Percentiles rank a stretch among this genome's conserved stretches.
Conservation (phyloP, 2,113 vertebrate species). For the Dissostichus mawsoni region DNA sequence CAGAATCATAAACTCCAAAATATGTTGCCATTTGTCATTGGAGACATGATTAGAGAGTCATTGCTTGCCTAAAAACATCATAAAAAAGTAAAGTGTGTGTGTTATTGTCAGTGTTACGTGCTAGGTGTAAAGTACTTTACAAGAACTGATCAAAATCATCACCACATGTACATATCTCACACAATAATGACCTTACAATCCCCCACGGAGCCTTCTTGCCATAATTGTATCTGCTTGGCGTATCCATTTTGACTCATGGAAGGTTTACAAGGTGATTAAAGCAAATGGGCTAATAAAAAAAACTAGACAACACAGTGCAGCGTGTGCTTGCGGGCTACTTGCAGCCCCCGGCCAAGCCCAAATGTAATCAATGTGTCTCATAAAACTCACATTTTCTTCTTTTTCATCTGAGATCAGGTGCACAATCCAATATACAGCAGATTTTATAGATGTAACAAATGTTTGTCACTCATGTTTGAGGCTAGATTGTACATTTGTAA, state of each 20-base stretch:
- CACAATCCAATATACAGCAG: constrained; percentile 53
- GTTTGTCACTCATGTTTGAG: constrained; percentile 52
- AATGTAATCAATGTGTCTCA: constrained; percentile 78
- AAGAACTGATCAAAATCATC: constrained; percentile 38
- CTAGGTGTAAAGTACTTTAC: background rate
- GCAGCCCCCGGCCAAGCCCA: constrained; percentile 64
- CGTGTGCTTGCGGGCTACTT: constrained; percentile 56
- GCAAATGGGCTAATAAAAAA: constrained; percentile 79
- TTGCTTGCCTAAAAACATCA: constrained; percentile 18
- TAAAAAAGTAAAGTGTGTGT: background rate
- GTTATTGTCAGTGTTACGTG: constrained; percentile 18
- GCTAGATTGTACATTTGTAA: constrained; percentile 71
- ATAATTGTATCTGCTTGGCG: constrained; percentile 64
- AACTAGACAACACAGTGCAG: constrained; percentile 57
- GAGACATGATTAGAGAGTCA: constrained; percentile 6
- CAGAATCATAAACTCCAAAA: constrained; percentile 40
- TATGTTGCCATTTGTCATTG: constrained; percentile 21
- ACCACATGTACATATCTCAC: constrained; percentile 28
- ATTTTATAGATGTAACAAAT: constrained; percentile 75
- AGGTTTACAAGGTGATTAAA: constrained; percentile 81
- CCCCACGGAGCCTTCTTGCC: constrained; percentile 51
- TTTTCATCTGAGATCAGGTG: constrained; percentile 74
- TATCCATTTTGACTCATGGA: constrained; percentile 70
- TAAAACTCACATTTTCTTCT: constrained; percentile 77
- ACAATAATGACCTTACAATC: constrained; percentile 36